Conservation (phyloP, 2,888 invertebrate genomes). For the Phania funesta region DNA sequence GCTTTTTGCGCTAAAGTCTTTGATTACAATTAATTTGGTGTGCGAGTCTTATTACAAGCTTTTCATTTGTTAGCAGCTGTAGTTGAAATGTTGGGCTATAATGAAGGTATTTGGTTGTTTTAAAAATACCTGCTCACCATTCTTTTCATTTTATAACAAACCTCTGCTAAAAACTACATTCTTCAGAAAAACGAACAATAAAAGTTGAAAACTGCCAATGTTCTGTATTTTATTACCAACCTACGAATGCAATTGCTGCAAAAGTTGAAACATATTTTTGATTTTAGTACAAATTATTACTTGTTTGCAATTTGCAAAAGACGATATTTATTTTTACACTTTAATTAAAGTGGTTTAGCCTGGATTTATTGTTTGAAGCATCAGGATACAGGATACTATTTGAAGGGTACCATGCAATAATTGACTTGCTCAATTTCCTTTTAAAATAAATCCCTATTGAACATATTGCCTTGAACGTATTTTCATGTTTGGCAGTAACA, state of each 20-base stretch:
- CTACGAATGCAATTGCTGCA: neutral
- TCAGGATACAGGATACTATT: neutral
- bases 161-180: neutral
- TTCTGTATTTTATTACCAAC: too few species aligned
- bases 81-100: conserved; percentile 33
- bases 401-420: neutral
- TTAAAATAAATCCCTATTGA: neutral
- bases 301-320: conserved; percentile 31
- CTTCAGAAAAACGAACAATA: neutral
- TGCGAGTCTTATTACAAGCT: conserved; percentile 30
- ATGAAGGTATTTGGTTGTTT: conserved; percentile 42
- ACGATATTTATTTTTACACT: conserved; percentile 20
- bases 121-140: neutral
- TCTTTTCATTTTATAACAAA: neutral
- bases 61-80: conserved; percentile 56
- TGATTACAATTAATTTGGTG: conserved; percentile 61
- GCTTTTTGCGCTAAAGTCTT: neutral
- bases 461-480: conserved; percentile 1
- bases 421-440: neutral
- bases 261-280: conserved; percentile 33
- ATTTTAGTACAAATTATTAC: conserved; percentile 43
- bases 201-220: neutral
- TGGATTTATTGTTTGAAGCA: conserved; percentile 30
- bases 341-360: conserved; percentile 14
- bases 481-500: neutral